Evolutionary conservation across 2,888 invertebrate genomes (phyloP).

Genomic region (Ornithoptera priamus): DNA sequence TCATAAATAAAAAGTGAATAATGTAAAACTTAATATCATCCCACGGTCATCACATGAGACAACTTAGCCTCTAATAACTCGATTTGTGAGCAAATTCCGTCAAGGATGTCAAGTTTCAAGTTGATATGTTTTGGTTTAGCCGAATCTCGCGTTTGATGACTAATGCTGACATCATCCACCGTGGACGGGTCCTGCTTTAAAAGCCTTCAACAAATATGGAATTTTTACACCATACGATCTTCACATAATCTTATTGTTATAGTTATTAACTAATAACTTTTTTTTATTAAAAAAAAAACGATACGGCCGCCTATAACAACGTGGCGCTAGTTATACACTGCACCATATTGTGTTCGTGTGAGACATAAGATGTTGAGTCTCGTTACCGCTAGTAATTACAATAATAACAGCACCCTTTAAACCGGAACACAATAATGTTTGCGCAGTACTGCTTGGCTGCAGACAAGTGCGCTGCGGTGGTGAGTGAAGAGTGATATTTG

Average conservation of each 20-base stretch:
- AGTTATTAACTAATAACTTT: too few relatives aligned
- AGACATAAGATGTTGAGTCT: too few relatives aligned
- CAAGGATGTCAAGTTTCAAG: constrained; percentile 25
- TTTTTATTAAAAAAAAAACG: too few relatives aligned
- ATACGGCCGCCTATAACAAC: too few relatives aligned
- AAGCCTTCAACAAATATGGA: background rate
- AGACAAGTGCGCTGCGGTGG: too few relatives aligned
- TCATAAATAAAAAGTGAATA: background rate
- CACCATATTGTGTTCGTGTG: too few relatives aligned
- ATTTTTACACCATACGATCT: background rate
- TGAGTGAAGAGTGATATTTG: too few relatives aligned
- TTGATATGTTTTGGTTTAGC: constrained; percentile 6
- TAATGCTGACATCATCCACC: constrained; percentile 26
- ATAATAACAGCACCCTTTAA: too few relatives aligned
- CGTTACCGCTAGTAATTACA: too few relatives aligned
- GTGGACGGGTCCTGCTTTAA: constrained; percentile 1
- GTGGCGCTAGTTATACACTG: too few relatives aligned
- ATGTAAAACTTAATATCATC: background rate
- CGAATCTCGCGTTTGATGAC: constrained; percentile 24
- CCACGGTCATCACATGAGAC: constrained; percentile 6
- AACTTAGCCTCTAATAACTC: constrained; percentile 9
- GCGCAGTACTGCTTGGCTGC: too few relatives aligned
- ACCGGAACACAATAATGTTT: too few relatives aligned
- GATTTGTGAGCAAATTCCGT: constrained; percentile 15
- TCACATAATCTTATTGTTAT: background rate